Percentiles rank a stretch among this genome's conserved stretches.
phyloP scores from a whole-genome alignment of 2,113 vertebrate species.

The Eira barbara region DNA sequence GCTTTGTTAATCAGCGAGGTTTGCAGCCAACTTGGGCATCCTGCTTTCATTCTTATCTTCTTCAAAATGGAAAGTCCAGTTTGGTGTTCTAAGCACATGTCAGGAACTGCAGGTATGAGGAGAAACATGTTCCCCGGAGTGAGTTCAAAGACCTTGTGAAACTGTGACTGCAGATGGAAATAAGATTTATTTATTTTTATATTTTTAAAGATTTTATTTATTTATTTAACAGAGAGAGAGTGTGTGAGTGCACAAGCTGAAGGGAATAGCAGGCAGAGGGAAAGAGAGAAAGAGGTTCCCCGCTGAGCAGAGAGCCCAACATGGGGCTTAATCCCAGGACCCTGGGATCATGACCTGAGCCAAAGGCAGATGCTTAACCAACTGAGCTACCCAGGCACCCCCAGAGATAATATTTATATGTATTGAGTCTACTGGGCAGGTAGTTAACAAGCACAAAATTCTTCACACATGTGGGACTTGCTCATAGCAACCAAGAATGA shows the following conservation, averaged over 20 bases:
- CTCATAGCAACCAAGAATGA: background rate
- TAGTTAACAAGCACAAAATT: slow-evolving; percentile 1
- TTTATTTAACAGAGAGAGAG: too few species aligned
- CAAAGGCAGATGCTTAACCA: too few species aligned
- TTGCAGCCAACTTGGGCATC: background rate
- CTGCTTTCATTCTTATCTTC: background rate
- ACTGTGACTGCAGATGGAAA: background rate
- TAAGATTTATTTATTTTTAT: background rate
- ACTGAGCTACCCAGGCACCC: too few species aligned
- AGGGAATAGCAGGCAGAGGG: too few species aligned
- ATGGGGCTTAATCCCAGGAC: too few species aligned
- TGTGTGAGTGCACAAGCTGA: too few species aligned
- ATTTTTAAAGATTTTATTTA: too few species aligned
- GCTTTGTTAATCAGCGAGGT: background rate
- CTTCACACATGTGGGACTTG: background rate
- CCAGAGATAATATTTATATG: background rate
- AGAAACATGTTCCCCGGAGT: background rate
- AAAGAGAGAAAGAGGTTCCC: too few species aligned
- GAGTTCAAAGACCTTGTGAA: background rate
- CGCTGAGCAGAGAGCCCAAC: too few species aligned
- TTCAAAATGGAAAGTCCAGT: background rate
- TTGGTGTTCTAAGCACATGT: background rate
- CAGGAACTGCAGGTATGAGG: background rate
- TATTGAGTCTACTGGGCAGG: background rate
- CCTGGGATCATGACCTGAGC: too few species aligned